These are phyloP conservation scores for Pipistrellus nathusii DNA, from an alignment of 2,797 vertebrate species.

Conservation along the genomic window DNA sequence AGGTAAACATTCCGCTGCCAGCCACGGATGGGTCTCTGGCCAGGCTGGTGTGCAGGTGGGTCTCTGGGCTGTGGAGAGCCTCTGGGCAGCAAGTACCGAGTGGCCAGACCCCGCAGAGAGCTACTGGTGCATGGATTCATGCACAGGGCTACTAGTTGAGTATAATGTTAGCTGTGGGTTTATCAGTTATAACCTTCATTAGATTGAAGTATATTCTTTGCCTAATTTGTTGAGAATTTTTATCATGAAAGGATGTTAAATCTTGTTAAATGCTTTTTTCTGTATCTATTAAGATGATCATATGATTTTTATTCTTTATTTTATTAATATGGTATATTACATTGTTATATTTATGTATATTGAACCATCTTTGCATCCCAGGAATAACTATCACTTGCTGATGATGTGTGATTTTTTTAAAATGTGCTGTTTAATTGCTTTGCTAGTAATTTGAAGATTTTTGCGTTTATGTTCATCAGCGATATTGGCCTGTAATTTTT, in stretches of 20 bases:
- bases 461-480: background rate
- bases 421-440: background rate
- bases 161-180: background rate
- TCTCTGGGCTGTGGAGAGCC: too few species aligned
- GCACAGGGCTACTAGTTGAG: background rate
- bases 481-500: background rate
- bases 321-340: background rate
- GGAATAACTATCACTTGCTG: background rate
- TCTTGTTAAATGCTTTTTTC: background rate
- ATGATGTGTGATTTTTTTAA: background rate
- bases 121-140: too few species aligned
- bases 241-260: background rate
- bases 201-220: background rate
- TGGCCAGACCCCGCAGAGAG: too few species aligned
- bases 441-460: constrained; percentile 7
- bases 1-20: too few species aligned
- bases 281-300: background rate
- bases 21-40: too few species aligned
- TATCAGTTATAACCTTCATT: background rate
- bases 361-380: background rate
- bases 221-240: background rate
- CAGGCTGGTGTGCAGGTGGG: too few species aligned
- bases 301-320: constrained; percentile 5
- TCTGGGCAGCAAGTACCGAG: too few species aligned
- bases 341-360: background rate